phyloP scores from a whole-genome alignment of 2,113 vertebrate species.

The Cyanoramphus novaezelandiae region DNA sequence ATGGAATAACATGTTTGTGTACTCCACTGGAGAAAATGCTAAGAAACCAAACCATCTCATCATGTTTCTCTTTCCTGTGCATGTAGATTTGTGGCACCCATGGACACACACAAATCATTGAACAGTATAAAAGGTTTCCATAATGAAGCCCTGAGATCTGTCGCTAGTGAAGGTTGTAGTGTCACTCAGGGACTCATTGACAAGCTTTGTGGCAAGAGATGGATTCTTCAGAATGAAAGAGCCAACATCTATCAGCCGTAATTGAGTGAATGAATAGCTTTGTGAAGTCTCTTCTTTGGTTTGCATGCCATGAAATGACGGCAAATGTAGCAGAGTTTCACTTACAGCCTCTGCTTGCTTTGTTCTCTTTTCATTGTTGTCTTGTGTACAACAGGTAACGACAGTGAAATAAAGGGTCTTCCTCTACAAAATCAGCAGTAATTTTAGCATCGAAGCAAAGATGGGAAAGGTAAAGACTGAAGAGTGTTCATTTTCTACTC shows the following conservation, averaged over 20 bases:
- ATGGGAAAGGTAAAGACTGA: not conserved
- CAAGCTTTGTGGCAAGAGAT: constrained; percentile 27
- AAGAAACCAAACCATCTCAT: not conserved
- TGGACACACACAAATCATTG: constrained; percentile 1
- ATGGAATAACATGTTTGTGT: not conserved
- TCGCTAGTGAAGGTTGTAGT: not conserved
- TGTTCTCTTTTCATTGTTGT: not conserved
- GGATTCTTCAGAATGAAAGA: not conserved
- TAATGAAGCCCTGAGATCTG: constrained; percentile 11
- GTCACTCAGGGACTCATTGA: constrained; percentile 44
- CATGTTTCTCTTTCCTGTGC: not conserved
- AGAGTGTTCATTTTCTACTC: not conserved
- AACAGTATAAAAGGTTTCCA: not conserved
- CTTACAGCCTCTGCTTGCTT: not conserved
- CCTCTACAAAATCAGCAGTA: not conserved
- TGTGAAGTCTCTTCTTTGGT: constrained; percentile 18
- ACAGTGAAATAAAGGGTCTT: not conserved
- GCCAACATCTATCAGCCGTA: constrained; percentile 48
- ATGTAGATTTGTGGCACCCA: not conserved
- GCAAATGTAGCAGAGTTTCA: not conserved
- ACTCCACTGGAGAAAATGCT: not conserved
- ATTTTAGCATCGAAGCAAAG: not conserved
- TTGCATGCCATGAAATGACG: constrained; percentile 30
- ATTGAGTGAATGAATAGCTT: constrained; percentile 63
- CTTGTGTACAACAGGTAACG: not conserved